Base-by-base conservation (phyloP, 2,797 vertebrate species). In the Epinephelus malabaricus region DNA sequence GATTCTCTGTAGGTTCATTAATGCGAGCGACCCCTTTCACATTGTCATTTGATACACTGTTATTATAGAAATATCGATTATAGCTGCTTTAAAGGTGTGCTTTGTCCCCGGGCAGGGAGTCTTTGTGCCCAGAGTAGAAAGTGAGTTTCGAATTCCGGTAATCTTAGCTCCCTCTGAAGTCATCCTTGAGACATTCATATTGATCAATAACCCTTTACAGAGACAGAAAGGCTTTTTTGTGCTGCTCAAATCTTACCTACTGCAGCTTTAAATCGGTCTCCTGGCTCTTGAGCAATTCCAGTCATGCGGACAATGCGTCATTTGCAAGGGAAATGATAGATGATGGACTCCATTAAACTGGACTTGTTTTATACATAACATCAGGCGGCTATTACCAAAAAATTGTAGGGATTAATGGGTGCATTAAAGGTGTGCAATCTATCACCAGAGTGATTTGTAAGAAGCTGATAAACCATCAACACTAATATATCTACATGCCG, bases 291-390 rank as follows among this genome's bases (percentile, higher is more conserved):
- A 82, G 72, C 75, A 64, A 81, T 69, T 80, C 45, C 68, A 70
- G 53, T 83, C 79, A 73, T 47, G 69, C 79, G 50, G 68, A 76
- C 72, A 71, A 67, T 64, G 53, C 78, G 38, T 56, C 61, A 74
- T 82, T 86, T 82, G 64, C 63, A 64, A 80, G n/a, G 50, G 60
- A 81, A 84, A 81, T 84, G 76, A 91, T 82, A 62, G 70, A 86
- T 70, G 85, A 79, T 60, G 54, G 76, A 83, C 66, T 78, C 66
- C 74, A 88, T 89, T 86, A 84, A 88, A 86, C 72, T 81, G 70
- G 69, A 71, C 81, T 82, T 78, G 81, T 84, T 89, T 92, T 82
- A 84, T 84, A 72, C 76, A 73, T 70, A 91, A 73, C 83, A 81
- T 77, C 76, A 79, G 77, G 72, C 56, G 9, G 64, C 50, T 27